A percentile compares a stretch with the other conserved stretches of the same genome.
Conservation (phyloP, 2,113 vertebrate species). For the Hemibagrus wyckioides region DNA sequence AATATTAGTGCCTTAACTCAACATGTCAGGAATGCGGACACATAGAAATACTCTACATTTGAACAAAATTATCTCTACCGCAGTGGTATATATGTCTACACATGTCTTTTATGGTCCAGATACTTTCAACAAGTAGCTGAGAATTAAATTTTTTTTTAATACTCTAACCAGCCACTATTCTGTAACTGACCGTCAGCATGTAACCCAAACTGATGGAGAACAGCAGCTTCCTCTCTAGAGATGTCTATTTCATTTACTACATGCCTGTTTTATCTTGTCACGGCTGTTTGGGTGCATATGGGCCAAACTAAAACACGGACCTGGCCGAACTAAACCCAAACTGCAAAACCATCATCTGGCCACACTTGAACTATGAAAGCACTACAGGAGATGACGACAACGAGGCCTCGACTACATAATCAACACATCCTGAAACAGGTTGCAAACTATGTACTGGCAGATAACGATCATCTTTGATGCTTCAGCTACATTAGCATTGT, state of each 20-base stretch:
- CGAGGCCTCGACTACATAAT: constrained; percentile 25
- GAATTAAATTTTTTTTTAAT: neutral
- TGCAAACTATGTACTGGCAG: constrained; percentile 50
- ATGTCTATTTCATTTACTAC: constrained; percentile 58
- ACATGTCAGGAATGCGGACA: neutral
- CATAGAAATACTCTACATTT: neutral
- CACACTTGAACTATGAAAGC: neutral
- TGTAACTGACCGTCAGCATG: neutral
- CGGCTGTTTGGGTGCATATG: constrained; percentile 69
- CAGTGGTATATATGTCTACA: neutral
- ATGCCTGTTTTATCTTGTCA: constrained; percentile 71
- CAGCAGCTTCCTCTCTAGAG: constrained; percentile 36
- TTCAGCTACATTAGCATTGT: constrained; percentile 57
- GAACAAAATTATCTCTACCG: neutral
- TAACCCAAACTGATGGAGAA: constrained; percentile 19
- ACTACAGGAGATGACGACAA: constrained; percentile 35
- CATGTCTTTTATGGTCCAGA: neutral
- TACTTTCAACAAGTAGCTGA: neutral
- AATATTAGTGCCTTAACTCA: neutral
- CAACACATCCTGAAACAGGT: constrained; percentile 43
- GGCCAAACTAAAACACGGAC: constrained; percentile 61
- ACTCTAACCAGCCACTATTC: neutral
- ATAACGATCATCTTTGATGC: constrained; percentile 73
- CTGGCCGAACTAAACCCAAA: neutral
- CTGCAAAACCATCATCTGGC: constrained; percentile 18